phyloP scores from a whole-genome alignment of 2,797 vertebrate species.

The Austrolebias charrua region DNA sequence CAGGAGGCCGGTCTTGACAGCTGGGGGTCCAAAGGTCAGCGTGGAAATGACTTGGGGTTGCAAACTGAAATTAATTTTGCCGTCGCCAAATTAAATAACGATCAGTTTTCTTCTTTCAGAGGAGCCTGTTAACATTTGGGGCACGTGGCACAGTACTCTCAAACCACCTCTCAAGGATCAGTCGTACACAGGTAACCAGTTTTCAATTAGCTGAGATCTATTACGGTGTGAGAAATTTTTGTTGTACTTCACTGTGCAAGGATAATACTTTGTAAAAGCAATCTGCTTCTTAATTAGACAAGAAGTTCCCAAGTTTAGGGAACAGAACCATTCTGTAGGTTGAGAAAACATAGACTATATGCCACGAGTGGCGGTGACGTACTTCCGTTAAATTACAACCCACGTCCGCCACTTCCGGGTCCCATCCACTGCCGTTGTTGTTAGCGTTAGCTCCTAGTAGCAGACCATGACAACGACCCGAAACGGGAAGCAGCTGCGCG shows the following conservation, averaged over 20 bases:
- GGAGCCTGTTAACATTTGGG: slow-evolving; percentile 93
- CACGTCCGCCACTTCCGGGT: too few relatives aligned
- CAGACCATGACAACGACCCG: too few relatives aligned
- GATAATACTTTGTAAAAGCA: too few relatives aligned
- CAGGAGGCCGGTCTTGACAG: slow-evolving; percentile 78
- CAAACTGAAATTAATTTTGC: neutral
- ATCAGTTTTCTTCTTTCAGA: slow-evolving; percentile 58
- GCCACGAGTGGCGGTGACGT: too few relatives aligned
- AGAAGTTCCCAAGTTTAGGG: neutral
- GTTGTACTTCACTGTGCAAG: too few relatives aligned
- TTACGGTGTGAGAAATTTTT: neutral
- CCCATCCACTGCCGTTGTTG: too few relatives aligned
- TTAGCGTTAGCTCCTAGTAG: too few relatives aligned
- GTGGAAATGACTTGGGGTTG: neutral
- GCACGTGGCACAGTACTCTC: slow-evolving; percentile 96
- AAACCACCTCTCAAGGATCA: slow-evolving; percentile 88
- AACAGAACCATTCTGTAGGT: too few relatives aligned
- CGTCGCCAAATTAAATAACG: neutral
- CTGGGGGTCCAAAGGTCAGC: slow-evolving; percentile 84
- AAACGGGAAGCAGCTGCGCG: too few relatives aligned
- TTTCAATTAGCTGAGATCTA: neutral
- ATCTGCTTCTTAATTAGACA: neutral
- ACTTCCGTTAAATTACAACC: too few relatives aligned
- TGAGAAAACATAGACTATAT: too few relatives aligned
- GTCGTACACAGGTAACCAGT: slow-evolving; percentile 81